These are phyloP conservation scores for Tyrannus savana DNA, from an alignment of 2,113 vertebrate species.

Conservation along the genomic window DNA sequence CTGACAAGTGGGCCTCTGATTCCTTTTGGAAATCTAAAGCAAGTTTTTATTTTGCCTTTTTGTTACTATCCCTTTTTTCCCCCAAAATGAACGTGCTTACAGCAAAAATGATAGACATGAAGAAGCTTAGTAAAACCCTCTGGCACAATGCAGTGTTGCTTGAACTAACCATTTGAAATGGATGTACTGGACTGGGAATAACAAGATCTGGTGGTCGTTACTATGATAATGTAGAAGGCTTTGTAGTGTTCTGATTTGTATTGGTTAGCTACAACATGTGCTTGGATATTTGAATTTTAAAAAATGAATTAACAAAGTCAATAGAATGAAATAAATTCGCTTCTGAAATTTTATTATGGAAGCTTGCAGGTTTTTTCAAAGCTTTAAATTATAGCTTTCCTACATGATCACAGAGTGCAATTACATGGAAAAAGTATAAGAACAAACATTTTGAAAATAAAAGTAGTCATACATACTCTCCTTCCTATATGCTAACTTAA, in stretches of 20 bases:
- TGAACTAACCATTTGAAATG: neutral
- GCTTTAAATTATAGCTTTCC: neutral
- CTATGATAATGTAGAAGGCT: neutral
- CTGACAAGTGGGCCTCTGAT: neutral
- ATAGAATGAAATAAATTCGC: neutral
- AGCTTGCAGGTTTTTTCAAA: neutral
- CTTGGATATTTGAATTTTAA: neutral
- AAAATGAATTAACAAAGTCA: neutral
- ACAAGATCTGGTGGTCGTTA: neutral
- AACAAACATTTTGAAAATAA: neutral
- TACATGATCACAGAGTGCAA: neutral
- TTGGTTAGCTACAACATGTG: neutral
- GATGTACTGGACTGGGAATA: neutral
- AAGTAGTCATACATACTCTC: neutral
- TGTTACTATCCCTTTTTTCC: neutral
- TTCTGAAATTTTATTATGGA: neutral
- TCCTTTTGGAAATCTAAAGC: neutral
- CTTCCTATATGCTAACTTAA: neutral
- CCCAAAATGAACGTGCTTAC: neutral
- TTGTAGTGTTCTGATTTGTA: neutral
- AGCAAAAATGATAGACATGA: neutral
- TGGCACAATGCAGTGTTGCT: neutral
- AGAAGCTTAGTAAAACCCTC: neutral
- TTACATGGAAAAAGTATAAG: neutral
- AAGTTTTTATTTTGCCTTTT: neutral